Percentiles rank a stretch among this genome's conserved stretches.
Conservation (phyloP, 1,140 invertebrate species). For the Drosophila ambigua region DNA sequence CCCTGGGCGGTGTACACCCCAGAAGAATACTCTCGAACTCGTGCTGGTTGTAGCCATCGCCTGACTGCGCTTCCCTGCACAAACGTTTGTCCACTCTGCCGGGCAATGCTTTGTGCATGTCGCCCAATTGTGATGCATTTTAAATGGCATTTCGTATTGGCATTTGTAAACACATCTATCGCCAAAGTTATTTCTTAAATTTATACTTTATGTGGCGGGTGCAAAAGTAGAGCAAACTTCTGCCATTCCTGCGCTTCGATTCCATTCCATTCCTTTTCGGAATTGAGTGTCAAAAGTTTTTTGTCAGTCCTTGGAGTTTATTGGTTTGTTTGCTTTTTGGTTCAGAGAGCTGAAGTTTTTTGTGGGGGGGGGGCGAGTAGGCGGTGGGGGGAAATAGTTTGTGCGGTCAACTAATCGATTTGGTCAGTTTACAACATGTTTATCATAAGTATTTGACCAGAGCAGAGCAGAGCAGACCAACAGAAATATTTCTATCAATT, state of each 20-base stretch:
- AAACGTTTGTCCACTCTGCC: slow-evolving; percentile 41
- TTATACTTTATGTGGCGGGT: slow-evolving; percentile 26
- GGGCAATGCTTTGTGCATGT: neutral
- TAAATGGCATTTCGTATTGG: slow-evolving; percentile 42
- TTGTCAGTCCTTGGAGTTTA: slow-evolving; percentile 49
- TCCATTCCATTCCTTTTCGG: no score
- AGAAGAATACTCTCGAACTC: no score
- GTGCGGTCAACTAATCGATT: slow-evolving; percentile 28
- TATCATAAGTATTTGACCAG: slow-evolving; percentile 37
- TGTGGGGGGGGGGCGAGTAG: neutral
- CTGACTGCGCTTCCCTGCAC: slow-evolving; percentile 5
- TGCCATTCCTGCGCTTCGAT: slow-evolving; percentile 7
- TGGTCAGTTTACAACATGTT: slow-evolving; percentile 50
- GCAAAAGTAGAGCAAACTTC: slow-evolving; percentile 39
- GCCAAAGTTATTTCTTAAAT: slow-evolving; percentile 24
- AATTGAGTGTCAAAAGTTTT: slow-evolving; percentile 55
- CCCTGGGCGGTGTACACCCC: no score
- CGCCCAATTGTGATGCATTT: slow-evolving; percentile 37
- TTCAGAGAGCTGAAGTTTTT: neutral
- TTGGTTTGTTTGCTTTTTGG: slow-evolving; percentile 44
- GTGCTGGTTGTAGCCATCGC: neutral
- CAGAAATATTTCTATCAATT: slow-evolving; percentile 34
- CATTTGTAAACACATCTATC: slow-evolving; percentile 20
- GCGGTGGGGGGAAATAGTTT: neutral
- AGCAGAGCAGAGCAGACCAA: neutral